Base-by-base conservation (phyloP, 2,888 invertebrate genomes). In the Dioctria rufipes region DNA sequence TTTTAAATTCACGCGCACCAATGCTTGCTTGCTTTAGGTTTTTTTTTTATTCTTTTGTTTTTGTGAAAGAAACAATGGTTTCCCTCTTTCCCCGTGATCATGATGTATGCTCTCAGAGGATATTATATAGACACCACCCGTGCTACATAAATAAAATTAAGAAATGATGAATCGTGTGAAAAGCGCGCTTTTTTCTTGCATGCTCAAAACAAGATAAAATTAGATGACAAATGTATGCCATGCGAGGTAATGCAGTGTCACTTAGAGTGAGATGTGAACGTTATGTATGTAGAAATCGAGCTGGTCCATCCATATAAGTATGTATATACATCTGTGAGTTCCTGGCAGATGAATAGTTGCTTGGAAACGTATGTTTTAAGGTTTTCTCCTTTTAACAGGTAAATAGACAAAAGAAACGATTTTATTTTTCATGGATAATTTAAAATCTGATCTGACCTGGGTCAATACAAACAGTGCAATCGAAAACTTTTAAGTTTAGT, bases 91-190 rank as follows among this genome's bases (percentile, higher is more conserved):
- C 46, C 46, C 13, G 8, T 43, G 46, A 3, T 25, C 43, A 8
- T 43, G 67, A 67, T 66, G 66, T 66, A 40, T 66, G n/a, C 65
- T 37, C 3, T n/a, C 11, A 46, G 8, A 6, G 46, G 4, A 43
- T 13, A 65, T 42, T 42, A 5, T 46, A 67, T 46, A 67, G 67
- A 43, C 67, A 46, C 11, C 25, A 25, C 54, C 51, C 49, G 2
- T n/a, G n/a, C 37, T 37, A 25, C 83, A 84, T 84, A 84, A 83
- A 84, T 84, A 84, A 84, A 84, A 84, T 84, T 84, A 84, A 83
- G 83, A 83, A 84, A 84, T 84, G 84, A 84, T 84, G 84, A 83
- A 84, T 84, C 83, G 84, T 83, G 83, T 82, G 84, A 84, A 83
- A 83, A 71, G 75, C 67, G 75, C 67, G 78, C 54, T 80, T 73